Conservation (phyloP, 2,113 vertebrate species). For the Nesoenas mayeri region DNA sequence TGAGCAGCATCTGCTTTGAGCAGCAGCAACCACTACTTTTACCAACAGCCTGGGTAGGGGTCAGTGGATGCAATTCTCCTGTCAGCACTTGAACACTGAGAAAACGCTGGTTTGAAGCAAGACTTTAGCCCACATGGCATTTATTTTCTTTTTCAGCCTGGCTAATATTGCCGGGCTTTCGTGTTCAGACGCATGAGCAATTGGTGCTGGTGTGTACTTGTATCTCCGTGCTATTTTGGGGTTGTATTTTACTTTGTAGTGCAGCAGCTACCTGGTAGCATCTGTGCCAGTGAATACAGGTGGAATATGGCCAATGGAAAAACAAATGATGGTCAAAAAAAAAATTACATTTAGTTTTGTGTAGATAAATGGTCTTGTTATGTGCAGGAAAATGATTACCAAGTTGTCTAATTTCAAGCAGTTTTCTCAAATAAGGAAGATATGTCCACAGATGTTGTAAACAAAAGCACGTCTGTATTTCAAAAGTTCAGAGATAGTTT, state of each 20-base stretch:
- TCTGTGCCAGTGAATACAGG: neutral
- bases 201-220: neutral
- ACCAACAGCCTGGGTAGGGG: accelerated
- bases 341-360: neutral
- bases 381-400: neutral
- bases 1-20: neutral
- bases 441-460: neutral
- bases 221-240: neutral
- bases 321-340: neutral
- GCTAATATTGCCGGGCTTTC: neutral
- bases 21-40: neutral
- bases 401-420: conserved; percentile 5
- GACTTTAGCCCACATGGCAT: accelerated
- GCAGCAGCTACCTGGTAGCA: neutral
- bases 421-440: neutral
- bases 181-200: accelerated
- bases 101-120: neutral
- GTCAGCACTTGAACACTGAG: neutral
- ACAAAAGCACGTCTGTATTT: neutral
- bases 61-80: neutral
- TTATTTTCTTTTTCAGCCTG: neutral
- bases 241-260: neutral
- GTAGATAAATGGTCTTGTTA: neutral
- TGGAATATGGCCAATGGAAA: neutral
- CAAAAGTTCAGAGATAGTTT: conserved; percentile 20